A percentile compares a stretch with the other conserved stretches of the same genome.
Evolutionary conservation across 2,113 vertebrate genomes (phyloP).

Genomic region (Muscicapa adusta): DNA sequence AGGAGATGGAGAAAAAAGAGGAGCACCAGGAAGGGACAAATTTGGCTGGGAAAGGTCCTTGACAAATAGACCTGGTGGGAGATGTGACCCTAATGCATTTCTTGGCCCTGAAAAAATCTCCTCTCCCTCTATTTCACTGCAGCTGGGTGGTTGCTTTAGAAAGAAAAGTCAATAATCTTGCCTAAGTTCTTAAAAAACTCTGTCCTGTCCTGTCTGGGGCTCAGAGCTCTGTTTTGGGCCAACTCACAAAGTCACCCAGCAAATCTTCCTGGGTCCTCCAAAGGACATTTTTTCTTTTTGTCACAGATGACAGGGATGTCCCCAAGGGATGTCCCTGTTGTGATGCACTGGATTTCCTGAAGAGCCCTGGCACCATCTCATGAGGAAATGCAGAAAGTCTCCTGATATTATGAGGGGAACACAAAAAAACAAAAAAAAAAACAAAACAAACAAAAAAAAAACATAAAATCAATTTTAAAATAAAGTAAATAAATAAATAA

Average conservation of each 20-base stretch:
- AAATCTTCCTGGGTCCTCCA: neutral
- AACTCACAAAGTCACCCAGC: neutral
- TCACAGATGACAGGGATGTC: neutral
- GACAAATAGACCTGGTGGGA: neutral
- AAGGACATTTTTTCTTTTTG: neutral
- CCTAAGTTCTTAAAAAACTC: neutral
- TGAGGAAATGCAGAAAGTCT: neutral
- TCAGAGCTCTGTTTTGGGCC: neutral
- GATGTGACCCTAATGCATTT: neutral
- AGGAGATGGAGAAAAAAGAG: neutral
- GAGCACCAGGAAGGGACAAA: neutral
- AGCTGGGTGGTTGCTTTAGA: neutral
- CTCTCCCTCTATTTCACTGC: neutral
- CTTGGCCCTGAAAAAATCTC: neutral
- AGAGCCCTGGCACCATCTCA: fast-evolving
- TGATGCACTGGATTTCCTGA: fast-evolving
- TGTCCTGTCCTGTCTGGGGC: neutral
- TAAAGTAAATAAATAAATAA: too few species aligned
- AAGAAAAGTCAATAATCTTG: neutral
- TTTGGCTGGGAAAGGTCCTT: neutral
- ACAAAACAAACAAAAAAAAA: too few species aligned
- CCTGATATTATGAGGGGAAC: neutral
- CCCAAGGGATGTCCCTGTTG: fast-evolving
- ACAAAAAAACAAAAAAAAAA: too few species aligned
- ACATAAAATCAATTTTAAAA: too few species aligned